phyloP scores from a whole-genome alignment of 2,113 vertebrate species.

The Beaufortia kweichowensis region DNA sequence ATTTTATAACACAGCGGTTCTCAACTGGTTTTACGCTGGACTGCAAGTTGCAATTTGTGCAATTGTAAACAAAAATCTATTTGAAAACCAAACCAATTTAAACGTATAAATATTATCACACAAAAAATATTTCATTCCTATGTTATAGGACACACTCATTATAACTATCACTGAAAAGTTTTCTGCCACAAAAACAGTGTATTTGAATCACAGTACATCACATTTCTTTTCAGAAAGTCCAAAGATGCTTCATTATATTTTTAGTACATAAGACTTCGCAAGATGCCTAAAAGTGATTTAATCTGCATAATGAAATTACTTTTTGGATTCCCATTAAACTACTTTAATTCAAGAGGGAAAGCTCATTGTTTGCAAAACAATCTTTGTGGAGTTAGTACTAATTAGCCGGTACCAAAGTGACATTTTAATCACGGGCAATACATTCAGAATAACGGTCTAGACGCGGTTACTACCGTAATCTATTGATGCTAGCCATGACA shows the following conservation, averaged over 20 bases:
- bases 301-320: neutral
- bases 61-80: too few relatives aligned
- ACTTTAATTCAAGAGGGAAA: slow-evolving; percentile 11
- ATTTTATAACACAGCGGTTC: too few relatives aligned
- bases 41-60: too few relatives aligned
- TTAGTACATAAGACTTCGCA: neutral
- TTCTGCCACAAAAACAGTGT: too few relatives aligned
- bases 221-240: neutral
- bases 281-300: neutral
- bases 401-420: neutral
- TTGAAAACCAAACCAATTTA: too few relatives aligned
- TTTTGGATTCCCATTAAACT: neutral
- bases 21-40: too few relatives aligned
- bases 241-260: neutral
- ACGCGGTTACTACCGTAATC: slow-evolving; percentile 32
- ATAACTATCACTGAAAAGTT: too few relatives aligned
- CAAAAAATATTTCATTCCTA: too few relatives aligned
- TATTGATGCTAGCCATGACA: slow-evolving; percentile 9
- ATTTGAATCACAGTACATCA: too few relatives aligned
- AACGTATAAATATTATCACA: too few relatives aligned
- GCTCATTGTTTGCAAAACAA: neutral
- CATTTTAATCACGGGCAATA: slow-evolving; percentile 25
- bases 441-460: neutral
- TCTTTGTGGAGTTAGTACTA: neutral
- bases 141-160: too few relatives aligned